Conservation (phyloP, 2,888 invertebrate species). For the Gymnocheta viridis region DNA sequence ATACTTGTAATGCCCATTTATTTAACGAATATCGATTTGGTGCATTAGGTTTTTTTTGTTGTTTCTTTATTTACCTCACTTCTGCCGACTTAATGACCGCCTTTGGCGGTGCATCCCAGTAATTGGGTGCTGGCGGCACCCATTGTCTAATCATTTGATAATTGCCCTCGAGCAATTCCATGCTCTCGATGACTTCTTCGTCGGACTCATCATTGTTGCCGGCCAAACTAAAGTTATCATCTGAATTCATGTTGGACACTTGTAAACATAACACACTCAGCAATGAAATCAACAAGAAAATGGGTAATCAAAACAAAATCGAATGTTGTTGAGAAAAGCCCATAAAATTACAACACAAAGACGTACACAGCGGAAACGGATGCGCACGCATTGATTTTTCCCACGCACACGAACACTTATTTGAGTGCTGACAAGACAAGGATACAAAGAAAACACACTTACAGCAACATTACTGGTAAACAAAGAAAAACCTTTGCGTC, state of each 20-base stretch:
- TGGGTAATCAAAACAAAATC: conserved; percentile 57
- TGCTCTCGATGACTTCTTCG: conserved; percentile 81
- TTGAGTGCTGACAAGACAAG: conserved; percentile 21
- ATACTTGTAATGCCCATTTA: not conserved
- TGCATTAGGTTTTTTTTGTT: not conserved
- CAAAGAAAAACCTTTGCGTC: conserved; percentile 35
- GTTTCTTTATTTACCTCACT: conserved; percentile 78
- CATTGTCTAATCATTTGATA: conserved; percentile 81
- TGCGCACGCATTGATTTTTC: conserved; percentile 65
- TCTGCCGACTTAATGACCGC: conserved; percentile 81
- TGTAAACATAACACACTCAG: conserved; percentile 46
- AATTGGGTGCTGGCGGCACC: conserved; percentile 82
- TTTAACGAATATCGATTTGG: not conserved
- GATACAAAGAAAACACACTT: conserved; percentile 51
- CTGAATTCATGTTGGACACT: conserved; percentile 72
- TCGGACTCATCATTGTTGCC: conserved; percentile 79
- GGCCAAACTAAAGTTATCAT: conserved; percentile 75
- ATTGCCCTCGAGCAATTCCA: conserved; percentile 82
- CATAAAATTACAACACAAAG: conserved; percentile 60
- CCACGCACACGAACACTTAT: conserved; percentile 10
- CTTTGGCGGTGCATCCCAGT: conserved; percentile 82
- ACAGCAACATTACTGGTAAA: conserved; percentile 26
- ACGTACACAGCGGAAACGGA: conserved; percentile 70
- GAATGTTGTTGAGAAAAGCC: conserved; percentile 69
- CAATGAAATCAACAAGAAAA: conserved; percentile 56